Evolutionary conservation across 1,140 invertebrate species (phyloP).

Genomic region (Aphaenogaster floridana): DNA sequence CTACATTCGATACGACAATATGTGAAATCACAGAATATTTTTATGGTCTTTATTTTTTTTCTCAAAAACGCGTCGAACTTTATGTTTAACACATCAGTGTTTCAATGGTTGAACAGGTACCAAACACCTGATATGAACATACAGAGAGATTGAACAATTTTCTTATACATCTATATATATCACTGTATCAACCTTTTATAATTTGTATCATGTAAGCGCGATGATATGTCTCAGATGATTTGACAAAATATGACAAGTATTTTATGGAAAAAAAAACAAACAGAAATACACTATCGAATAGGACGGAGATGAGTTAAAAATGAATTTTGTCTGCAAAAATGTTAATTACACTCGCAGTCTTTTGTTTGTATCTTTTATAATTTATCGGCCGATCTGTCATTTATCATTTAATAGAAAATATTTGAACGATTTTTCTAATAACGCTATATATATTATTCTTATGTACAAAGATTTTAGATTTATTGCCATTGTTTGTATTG

Average conservation of each 20-base stretch:
- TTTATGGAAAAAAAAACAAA: background rate
- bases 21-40: slow-evolving; percentile 49
- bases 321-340: slow-evolving; percentile 13
- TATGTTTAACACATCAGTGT: background rate
- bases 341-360: slow-evolving; percentile 44
- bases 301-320: slow-evolving; percentile 39
- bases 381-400: slow-evolving; percentile 37
- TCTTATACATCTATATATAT: background rate
- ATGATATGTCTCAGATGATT: slow-evolving; percentile 26
- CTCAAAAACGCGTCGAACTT: background rate
- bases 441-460: slow-evolving; percentile 38
- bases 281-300: background rate
- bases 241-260: background rate
- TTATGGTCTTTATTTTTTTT: slow-evolving; percentile 39
- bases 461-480: slow-evolving; percentile 55
- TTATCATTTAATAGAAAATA: slow-evolving; percentile 55
- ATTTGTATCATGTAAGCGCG: slow-evolving; percentile 18
- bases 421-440: slow-evolving; percentile 8
- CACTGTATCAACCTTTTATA: slow-evolving; percentile 20
- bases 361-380: slow-evolving; percentile 18
- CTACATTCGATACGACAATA: background rate
- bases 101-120: background rate
- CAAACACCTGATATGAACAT: slow-evolving; percentile 14
- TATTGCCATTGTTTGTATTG: slow-evolving; percentile 39
- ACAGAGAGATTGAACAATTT: background rate